phyloP scores from a whole-genome alignment of 2,113 vertebrate genomes.

The Oceanodroma tethys region DNA sequence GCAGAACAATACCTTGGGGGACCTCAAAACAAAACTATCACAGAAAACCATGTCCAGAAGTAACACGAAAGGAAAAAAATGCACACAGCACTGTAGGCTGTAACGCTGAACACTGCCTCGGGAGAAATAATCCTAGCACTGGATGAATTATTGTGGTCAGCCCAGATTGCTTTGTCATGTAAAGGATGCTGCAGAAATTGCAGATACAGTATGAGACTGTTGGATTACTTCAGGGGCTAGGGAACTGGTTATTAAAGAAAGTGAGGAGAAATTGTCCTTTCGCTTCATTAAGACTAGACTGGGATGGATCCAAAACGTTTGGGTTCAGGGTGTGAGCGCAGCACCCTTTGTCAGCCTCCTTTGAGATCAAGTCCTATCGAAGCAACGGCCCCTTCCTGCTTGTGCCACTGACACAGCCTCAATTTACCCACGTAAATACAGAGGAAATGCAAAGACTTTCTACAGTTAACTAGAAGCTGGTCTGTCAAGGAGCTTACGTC shows the following conservation, averaged over 20 bases:
- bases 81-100: neutral
- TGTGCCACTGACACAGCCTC: neutral
- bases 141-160: neutral
- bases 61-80: neutral
- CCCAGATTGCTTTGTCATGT: slow-evolving; percentile 5
- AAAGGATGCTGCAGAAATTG: slow-evolving; percentile 9
- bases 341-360: neutral
- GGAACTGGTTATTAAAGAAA: neutral
- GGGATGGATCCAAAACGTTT: neutral
- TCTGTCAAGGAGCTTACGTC: neutral
- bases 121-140: slow-evolving; percentile 26
- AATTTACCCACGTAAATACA: neutral
- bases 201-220: neutral
- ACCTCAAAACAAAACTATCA: slow-evolving; percentile 26
- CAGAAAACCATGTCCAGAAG: slow-evolving; percentile 2
- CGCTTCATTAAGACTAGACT: neutral
- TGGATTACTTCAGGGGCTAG: neutral
- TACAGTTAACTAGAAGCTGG: neutral
- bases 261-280: neutral
- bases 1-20: slow-evolving; percentile 33
- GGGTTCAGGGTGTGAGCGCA: neutral
- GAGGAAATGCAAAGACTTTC: neutral
- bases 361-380: neutral
- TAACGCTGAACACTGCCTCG: neutral
- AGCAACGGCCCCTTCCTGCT: neutral